Evolutionary conservation across 1,140 invertebrate species (phyloP).

Genomic region (Apis florea): DNA sequence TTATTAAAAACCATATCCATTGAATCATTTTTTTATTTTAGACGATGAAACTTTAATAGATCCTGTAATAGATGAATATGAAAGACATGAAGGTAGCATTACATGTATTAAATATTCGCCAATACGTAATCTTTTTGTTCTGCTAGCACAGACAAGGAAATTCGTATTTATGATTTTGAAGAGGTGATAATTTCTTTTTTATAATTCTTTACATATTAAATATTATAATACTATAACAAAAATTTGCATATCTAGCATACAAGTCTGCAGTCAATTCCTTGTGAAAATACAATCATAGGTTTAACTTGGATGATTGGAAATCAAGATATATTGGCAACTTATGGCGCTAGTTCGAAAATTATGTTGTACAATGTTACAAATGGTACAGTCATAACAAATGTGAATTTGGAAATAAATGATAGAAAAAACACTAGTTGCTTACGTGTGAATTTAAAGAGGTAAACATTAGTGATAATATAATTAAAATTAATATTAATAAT

Average conservation of each 20-base stretch:
- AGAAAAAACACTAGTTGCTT: constrained; percentile 72
- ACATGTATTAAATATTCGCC: constrained; percentile 75
- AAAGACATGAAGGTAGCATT: constrained; percentile 74
- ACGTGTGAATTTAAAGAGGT: constrained; percentile 76
- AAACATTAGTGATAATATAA: not conserved
- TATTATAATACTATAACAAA: not conserved
- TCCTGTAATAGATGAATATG: constrained; percentile 76
- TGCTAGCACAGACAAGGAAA: constrained; percentile 75
- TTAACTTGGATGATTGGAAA: constrained; percentile 73
- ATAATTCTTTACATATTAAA: not conserved
- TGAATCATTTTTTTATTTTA: constrained; percentile 44
- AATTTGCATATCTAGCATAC: constrained; percentile 58
- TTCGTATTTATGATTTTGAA: constrained; percentile 75
- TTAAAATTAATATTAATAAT: no score
- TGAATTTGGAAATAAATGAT: constrained; percentile 68
- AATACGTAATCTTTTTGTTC: constrained; percentile 73
- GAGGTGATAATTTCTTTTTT: constrained; percentile 63
- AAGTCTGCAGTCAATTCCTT: constrained; percentile 66
- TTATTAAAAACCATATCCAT: not conserved
- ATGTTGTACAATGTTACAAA: constrained; percentile 72
- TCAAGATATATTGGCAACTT: constrained; percentile 71
- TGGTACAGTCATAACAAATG: constrained; percentile 62
- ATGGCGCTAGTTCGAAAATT: constrained; percentile 70
- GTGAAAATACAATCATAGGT: constrained; percentile 73
- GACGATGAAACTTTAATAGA: constrained; percentile 73